These are phyloP conservation scores for Tholera decimalis DNA, from an alignment of 2,888 invertebrate genomes.

Conservation along the genomic window DNA sequence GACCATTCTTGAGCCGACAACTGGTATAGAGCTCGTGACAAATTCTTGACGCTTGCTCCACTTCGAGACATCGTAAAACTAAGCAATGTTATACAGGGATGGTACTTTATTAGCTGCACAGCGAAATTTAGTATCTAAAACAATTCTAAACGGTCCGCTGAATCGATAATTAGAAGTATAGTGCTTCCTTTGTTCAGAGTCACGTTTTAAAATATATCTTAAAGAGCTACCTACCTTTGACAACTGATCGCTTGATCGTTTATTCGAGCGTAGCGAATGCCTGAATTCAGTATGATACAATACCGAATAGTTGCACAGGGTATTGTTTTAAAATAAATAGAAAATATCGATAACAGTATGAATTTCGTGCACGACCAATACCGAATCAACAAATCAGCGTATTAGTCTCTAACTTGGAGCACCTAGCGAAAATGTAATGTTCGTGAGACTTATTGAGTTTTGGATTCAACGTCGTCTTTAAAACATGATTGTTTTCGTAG, in stretches of 20 bases:
- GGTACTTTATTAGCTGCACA: constrained; percentile 54
- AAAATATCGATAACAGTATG: neutral
- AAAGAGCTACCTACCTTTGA: constrained; percentile 71
- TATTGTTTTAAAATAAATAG: constrained; percentile 27
- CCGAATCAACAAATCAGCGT: neutral
- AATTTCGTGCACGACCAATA: constrained; percentile 11
- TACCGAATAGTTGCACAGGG: constrained; percentile 35
- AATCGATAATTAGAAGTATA: constrained; percentile 77
- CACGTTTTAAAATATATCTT: constrained; percentile 75
- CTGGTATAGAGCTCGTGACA: constrained; percentile 74
- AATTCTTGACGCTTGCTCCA: constrained; percentile 67
- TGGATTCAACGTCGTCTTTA: neutral
- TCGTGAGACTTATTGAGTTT: neutral
- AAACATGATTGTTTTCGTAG: too few relatives aligned
- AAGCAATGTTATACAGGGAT: constrained; percentile 28
- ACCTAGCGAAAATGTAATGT: neutral
- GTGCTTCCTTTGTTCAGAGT: constrained; percentile 75
- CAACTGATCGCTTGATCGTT: constrained; percentile 76
- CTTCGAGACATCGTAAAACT: constrained; percentile 57
- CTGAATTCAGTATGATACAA: constrained; percentile 26
- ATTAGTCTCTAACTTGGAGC: neutral
- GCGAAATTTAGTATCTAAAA: constrained; percentile 75
- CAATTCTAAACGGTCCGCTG: constrained; percentile 71
- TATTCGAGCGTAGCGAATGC: constrained; percentile 40
- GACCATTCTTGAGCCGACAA: constrained; percentile 69